Evolutionary conservation across 2,888 invertebrate species (phyloP).

Genomic region (Creontiades dilutus): DNA sequence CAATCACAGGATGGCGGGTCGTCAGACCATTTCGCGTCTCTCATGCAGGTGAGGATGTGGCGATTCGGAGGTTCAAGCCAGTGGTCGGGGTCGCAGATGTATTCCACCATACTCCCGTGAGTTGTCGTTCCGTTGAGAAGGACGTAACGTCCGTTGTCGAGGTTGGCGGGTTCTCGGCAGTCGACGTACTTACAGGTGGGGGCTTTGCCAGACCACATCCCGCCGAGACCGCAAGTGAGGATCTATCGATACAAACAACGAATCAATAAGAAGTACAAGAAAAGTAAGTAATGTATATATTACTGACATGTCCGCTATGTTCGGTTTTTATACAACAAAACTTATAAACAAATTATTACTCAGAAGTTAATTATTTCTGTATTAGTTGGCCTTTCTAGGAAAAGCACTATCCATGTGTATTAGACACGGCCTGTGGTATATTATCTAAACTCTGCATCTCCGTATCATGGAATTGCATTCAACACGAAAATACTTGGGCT

Average conservation of each 20-base stretch:
- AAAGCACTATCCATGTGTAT: no score
- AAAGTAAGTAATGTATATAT: no score
- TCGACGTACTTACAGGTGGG: slow-evolving; percentile 92
- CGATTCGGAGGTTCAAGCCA: slow-evolving; percentile 87
- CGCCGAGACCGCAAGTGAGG: slow-evolving; percentile 90
- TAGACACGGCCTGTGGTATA: no score
- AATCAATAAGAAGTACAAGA: no score
- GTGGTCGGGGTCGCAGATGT: slow-evolving; percentile 89
- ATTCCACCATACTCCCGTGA: slow-evolving; percentile 88
- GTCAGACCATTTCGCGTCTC: slow-evolving; percentile 92
- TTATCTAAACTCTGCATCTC: no score
- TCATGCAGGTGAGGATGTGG: slow-evolving; percentile 85
- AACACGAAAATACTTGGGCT: no score
- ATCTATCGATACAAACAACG: slow-evolving; percentile 80
- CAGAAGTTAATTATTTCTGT: no score
- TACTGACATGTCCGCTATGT: no score
- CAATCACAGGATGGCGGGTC: slow-evolving; percentile 92
- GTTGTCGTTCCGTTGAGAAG: slow-evolving; percentile 90
- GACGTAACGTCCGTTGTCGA: slow-evolving; percentile 87
- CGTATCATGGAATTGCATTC: no score
- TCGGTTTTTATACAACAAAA: no score
- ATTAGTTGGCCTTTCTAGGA: no score
- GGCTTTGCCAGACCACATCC: slow-evolving; percentile 89
- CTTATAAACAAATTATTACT: no score
- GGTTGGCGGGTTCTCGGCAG: slow-evolving; percentile 89